These are phyloP conservation scores for Anableps anableps DNA, from an alignment of 2,797 vertebrate species.

Conservation along the genomic window DNA sequence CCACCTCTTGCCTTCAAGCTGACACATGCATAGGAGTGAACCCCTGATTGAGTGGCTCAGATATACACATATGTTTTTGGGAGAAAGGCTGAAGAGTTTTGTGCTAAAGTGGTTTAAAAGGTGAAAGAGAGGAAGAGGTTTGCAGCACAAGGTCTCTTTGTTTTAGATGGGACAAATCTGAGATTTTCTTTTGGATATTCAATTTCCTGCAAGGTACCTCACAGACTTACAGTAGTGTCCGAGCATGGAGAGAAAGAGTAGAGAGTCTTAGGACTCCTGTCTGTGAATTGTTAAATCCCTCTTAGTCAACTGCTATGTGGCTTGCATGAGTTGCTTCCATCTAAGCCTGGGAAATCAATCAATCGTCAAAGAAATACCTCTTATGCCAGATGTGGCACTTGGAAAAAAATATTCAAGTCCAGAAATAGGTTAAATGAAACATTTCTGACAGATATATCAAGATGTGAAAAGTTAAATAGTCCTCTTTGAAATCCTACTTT, in stretches of 20 bases:
- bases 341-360: constrained; percentile 80
- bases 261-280: constrained; percentile 53
- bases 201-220: constrained; percentile 79
- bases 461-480: constrained; percentile 60
- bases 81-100: constrained; percentile 37
- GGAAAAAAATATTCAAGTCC: constrained; percentile 35
- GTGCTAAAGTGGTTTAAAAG: constrained; percentile 56
- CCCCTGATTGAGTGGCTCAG: constrained; percentile 44
- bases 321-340: constrained; percentile 69
- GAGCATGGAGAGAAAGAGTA: constrained; percentile 30
- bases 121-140: constrained; percentile 28
- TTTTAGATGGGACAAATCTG: constrained; percentile 76
- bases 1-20: constrained; percentile 59
- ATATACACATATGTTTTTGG: constrained; percentile 36
- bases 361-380: constrained; percentile 68
- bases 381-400: constrained; percentile 75
- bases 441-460: constrained; percentile 67
- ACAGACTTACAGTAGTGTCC: constrained; percentile 76
- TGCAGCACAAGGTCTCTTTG: constrained; percentile 75
- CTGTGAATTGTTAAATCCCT: constrained; percentile 69
- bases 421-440: constrained; percentile 55
- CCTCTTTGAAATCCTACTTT: constrained; percentile 51
- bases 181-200: constrained; percentile 82
- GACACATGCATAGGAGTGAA: constrained; percentile 42
- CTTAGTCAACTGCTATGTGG: constrained; percentile 65